A percentile compares a stretch with the other conserved stretches of the same genome.
phyloP scores from a whole-genome alignment of 2,797 vertebrate genomes.

The Eleutherodactylus coqui region DNA sequence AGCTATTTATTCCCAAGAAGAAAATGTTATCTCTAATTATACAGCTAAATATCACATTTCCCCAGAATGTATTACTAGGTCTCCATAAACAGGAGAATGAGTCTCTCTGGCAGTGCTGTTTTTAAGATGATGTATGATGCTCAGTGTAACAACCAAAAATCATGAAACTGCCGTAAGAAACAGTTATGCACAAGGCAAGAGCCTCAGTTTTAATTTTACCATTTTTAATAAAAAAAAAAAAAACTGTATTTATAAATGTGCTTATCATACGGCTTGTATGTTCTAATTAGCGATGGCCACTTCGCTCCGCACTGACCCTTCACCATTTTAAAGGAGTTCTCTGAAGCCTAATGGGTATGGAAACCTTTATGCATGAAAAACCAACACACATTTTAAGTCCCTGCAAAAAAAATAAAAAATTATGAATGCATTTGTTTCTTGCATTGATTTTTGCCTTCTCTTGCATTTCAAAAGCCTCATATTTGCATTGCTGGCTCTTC shows the following conservation, averaged over 20 bases:
- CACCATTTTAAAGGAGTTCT: too few species aligned
- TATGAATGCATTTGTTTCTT: too few species aligned
- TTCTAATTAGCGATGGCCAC: neutral
- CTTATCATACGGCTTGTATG: neutral
- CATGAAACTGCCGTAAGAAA: neutral
- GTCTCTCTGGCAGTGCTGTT: neutral
- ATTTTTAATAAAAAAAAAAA: neutral
- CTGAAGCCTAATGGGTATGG: too few species aligned
- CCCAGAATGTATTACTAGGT: neutral
- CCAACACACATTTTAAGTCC: too few species aligned
- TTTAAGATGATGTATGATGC: neutral
- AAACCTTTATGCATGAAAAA: too few species aligned
- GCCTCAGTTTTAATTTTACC: neutral
- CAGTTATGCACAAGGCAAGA: neutral
- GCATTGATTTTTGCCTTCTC: too few species aligned
- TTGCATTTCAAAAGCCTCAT: too few species aligned
- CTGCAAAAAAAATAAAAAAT: too few species aligned
- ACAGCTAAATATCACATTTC: slow-evolving; percentile 16
- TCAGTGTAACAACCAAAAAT: neutral
- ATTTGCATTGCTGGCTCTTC: too few species aligned
- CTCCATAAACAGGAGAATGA: slow-evolving; percentile 11
- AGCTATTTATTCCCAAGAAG: slow-evolving; percentile 21
- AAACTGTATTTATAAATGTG: neutral
- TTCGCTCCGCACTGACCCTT: neutral
- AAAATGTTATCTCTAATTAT: neutral